Percentiles rank a stretch among this genome's conserved stretches.
phyloP scores from a whole-genome alignment of 2,888 invertebrate genomes.

The Trimorus sp. region DNA sequence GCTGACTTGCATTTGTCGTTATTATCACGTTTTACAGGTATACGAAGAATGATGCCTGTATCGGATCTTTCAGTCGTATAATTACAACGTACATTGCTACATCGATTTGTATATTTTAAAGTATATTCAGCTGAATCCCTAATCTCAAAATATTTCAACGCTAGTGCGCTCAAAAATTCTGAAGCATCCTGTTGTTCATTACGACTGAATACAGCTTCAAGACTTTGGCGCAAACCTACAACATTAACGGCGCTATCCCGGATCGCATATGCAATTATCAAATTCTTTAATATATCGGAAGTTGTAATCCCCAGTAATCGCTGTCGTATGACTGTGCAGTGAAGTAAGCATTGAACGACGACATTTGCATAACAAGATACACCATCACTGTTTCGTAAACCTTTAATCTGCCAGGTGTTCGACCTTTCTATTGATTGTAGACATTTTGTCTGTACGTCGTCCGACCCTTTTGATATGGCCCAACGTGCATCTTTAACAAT shows the following conservation, averaged over 20 bases:
- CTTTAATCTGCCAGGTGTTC: too few species aligned
- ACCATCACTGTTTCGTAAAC: too few species aligned
- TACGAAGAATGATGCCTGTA: too few species aligned
- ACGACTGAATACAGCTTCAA: background rate
- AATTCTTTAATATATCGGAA: background rate
- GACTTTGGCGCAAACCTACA: background rate
- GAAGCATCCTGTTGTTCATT: conserved; percentile 7
- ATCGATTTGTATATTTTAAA: too few species aligned
- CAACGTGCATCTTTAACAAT: too few species aligned
- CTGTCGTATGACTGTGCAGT: conserved; percentile 23
- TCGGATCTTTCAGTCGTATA: too few species aligned
- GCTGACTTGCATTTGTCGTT: too few species aligned
- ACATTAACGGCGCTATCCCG: background rate
- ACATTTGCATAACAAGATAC: conserved; percentile 15
- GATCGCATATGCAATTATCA: background rate
- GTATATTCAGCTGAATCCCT: background rate
- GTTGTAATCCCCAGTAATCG: background rate
- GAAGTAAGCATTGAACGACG: conserved; percentile 3
- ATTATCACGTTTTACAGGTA: too few species aligned
- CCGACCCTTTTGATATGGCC: too few species aligned
- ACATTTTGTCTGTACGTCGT: too few species aligned
- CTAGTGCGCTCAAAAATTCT: conserved; percentile 6
- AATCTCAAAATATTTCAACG: background rate
- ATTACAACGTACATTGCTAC: too few species aligned
- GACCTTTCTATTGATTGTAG: too few species aligned